These are phyloP conservation scores for Pipistrellus kuhlii DNA, from an alignment of 2,797 vertebrate species.

Conservation along the genomic window DNA sequence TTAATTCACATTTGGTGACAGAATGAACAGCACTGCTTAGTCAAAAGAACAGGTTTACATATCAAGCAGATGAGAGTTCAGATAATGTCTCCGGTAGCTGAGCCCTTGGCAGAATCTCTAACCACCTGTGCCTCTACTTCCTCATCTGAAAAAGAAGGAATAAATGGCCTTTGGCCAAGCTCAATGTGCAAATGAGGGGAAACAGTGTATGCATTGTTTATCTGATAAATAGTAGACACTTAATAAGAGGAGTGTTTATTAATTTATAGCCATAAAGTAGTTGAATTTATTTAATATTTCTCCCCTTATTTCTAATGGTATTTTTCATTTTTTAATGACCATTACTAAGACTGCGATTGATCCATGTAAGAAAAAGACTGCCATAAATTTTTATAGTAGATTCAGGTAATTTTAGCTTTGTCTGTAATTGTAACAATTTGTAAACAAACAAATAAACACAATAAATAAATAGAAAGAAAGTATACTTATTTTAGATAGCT, in stretches of 20 bases:
- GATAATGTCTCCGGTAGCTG: background rate
- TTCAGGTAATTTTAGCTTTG: background rate
- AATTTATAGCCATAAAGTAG: background rate
- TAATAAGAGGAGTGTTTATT: background rate
- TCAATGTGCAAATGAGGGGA: background rate
- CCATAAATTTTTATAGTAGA: background rate
- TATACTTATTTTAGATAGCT: background rate
- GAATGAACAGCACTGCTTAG: background rate
- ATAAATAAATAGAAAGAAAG: background rate
- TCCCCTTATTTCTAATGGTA: background rate
- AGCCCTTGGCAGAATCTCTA: background rate
- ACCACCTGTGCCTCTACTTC: background rate
- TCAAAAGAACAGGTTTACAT: background rate
- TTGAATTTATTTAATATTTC: background rate
- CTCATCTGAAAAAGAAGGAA: background rate
- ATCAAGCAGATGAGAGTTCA: background rate
- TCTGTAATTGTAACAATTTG: background rate
- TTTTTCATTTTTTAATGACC: constrained; percentile 44
- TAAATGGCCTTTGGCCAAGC: background rate
- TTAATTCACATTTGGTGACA: background rate
- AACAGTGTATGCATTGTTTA: background rate
- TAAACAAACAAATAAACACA: background rate
- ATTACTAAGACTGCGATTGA: background rate
- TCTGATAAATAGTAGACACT: background rate
- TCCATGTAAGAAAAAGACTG: background rate